phyloP scores from a whole-genome alignment of 2,113 vertebrate genomes.

The Neomonachus schauinslandi region DNA sequence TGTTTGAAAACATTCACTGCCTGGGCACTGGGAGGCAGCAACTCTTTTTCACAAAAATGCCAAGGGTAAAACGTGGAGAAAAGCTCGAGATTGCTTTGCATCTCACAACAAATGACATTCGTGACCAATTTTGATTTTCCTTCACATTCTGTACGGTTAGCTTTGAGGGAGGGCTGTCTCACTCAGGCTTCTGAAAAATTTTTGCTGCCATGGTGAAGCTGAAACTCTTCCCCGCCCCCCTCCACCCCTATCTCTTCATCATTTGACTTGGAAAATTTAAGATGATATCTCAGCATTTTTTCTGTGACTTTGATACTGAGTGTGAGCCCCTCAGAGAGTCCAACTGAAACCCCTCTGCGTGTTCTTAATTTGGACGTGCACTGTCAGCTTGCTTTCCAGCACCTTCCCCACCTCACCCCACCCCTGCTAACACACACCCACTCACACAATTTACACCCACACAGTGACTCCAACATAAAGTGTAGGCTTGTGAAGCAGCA shows the following conservation, averaged over 20 bases:
- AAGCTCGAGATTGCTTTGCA: conserved; percentile 21
- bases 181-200: conserved; percentile 2
- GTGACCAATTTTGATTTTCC: conserved; percentile 9
- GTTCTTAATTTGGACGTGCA: conserved; percentile 82
- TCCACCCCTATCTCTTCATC: background rate
- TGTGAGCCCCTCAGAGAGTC: conserved; percentile 33
- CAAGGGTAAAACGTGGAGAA: conserved; percentile 15
- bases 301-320: conserved; percentile 18
- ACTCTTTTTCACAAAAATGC: conserved; percentile 25
- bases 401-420: conserved; percentile 69
- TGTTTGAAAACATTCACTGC: conserved; percentile 49
- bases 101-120: conserved; percentile 43
- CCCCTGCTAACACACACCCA: conserved; percentile 49
- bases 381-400: conserved; percentile 79
- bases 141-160: conserved; percentile 42
- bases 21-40: conserved; percentile 38
- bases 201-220: conserved; percentile 56
- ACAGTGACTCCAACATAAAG: conserved; percentile 86
- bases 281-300: conserved; percentile 1
- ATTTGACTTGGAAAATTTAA: conserved; percentile 49
- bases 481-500: conserved; percentile 86
- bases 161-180: background rate
- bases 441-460: conserved; percentile 82
- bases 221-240: background rate
- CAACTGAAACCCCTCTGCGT: conserved; percentile 32